Evolutionary conservation across 2,113 vertebrate genomes (phyloP).

Genomic region (Rhinoptilus africanus): DNA sequence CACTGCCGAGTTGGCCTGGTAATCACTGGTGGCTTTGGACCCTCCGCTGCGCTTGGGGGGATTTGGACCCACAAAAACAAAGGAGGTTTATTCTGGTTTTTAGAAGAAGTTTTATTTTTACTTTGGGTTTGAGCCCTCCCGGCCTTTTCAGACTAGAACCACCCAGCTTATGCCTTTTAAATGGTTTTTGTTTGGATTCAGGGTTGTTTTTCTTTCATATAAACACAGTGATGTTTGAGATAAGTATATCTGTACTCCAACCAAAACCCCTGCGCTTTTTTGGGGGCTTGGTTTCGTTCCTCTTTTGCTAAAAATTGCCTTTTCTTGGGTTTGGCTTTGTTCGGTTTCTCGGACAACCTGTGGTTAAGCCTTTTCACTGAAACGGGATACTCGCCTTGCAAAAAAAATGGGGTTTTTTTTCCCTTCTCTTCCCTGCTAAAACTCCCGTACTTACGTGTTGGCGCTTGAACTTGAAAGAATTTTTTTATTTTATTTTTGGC

Average conservation of each 20-base stretch:
- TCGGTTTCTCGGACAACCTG: background rate
- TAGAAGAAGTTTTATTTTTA: background rate
- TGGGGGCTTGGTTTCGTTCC: background rate
- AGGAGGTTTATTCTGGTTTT: background rate
- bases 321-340: background rate
- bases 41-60: background rate
- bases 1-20: rapidly evolving
- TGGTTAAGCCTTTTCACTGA: background rate
- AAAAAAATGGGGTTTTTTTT: background rate
- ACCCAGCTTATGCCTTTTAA: background rate
- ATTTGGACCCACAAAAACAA: rapidly evolving
- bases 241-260: background rate
- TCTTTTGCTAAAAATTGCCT: background rate
- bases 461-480: background rate
- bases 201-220: background rate
- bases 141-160: background rate
- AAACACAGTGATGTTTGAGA: background rate
- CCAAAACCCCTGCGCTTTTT: background rate
- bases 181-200: background rate
- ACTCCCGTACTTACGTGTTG: background rate
- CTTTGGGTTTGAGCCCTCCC: background rate
- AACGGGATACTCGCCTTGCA: background rate
- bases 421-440: background rate
- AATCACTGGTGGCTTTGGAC: background rate
- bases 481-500: background rate